These are phyloP conservation scores for Gopherus evgoodei DNA, from an alignment of 2,113 vertebrate genomes.

Conservation along the genomic window DNA sequence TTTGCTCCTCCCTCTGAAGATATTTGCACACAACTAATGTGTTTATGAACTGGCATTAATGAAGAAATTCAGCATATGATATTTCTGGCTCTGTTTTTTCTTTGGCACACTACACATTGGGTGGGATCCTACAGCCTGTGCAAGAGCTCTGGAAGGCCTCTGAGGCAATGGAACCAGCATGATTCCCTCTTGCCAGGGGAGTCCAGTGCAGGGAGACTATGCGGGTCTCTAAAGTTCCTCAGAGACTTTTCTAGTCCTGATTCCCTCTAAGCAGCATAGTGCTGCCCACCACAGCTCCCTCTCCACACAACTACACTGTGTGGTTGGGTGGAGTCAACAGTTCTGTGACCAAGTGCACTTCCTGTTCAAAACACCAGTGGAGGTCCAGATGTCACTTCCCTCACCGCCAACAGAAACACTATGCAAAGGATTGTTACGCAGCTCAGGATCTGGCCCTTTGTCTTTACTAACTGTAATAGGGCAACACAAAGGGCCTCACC, in stretches of 20 bases:
- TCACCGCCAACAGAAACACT: background rate
- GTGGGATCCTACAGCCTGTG: background rate
- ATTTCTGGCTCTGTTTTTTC: background rate
- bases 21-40: background rate
- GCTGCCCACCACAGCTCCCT: background rate
- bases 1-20: background rate
- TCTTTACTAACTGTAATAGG: background rate
- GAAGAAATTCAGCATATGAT: background rate
- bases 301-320: background rate
- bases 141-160: background rate
- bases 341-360: background rate
- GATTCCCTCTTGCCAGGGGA: background rate
- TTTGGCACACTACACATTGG: background rate
- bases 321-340: background rate
- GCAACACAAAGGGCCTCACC: background rate
- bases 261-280: background rate
- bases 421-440: background rate
- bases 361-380: background rate
- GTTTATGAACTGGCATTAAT: background rate
- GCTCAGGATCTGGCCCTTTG: background rate
- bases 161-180: background rate
- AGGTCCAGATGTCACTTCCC: background rate
- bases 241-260: background rate
- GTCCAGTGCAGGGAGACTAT: background rate
- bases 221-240: background rate